Evolutionary conservation across 92 coral and sea anemone species (phyloP), one percentile per base, ranked within the genome.

Genomic region (Porites rus): DNA sequence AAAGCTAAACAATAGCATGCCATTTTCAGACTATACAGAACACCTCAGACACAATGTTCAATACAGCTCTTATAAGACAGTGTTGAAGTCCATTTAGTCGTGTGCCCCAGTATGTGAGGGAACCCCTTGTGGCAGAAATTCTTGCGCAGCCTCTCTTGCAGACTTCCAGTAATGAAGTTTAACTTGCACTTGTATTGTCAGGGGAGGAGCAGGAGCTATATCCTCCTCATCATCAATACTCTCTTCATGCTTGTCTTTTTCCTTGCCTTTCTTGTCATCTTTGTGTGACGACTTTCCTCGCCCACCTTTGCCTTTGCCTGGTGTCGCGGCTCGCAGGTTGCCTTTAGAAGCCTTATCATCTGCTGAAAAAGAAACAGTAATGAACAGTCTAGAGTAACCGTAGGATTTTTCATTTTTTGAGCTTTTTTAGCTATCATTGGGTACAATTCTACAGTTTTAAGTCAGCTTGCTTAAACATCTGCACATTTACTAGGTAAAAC

Each of bases 101-200:
- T 61, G 71, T 10, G 61, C 61, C 74, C 70, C 88, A n/a, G 69
- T 24, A 22, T 76, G 88, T n/a, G 77, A 75, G 7, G 75, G 74
- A 7, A 84, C 66, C 12, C 79, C 84, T 63, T 65, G 86, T 3
- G 87, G 80, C 24, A 69, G n/a, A 19, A 46, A 75, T 25, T 93
- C 94, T 18, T 61, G 93, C 20, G 93, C 87, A 14, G 95, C 99
- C 53, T 97, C 96, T 51, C 91, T 94, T 16, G 99, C 96, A 58
- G 97, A 90, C 56, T 92, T 97, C 97, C 96, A 97, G 77, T 84
- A 87, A 62, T 93, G 93, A 67, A 97, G 82, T 18, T 74, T 88
- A 28, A 97, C 84, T 9, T 84, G 88, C 20, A 92, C 88, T 21
- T 81, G 87, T 20, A 95, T 78, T 0, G 98, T 77, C 25, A 97